A percentile compares a stretch with the other conserved stretches of the same genome.
These are phyloP conservation scores for Latrodectus hesperus DNA, from an alignment of 2,888 invertebrate genomes.

Conservation along the genomic window DNA sequence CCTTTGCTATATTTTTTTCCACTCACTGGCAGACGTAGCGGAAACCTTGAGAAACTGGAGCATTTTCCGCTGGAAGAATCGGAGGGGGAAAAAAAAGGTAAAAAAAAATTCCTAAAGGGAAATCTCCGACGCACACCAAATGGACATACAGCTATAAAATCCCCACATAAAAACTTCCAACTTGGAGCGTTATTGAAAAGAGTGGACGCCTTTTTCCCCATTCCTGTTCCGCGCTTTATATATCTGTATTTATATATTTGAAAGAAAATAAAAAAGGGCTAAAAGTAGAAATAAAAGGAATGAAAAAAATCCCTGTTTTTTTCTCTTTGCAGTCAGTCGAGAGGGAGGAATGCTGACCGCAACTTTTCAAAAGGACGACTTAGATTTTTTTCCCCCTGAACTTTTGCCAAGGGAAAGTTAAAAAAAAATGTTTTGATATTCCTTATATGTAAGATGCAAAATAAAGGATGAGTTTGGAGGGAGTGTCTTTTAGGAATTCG, in stretches of 20 bases:
- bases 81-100: no score
- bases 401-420: no score
- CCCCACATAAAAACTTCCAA: conserved; percentile 42
- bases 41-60: neutral
- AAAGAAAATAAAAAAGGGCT: neutral
- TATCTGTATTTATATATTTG: conserved; percentile 28
- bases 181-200: conserved; percentile 57
- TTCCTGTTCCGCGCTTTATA: conserved; percentile 40
- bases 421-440: no score
- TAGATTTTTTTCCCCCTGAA: conserved; percentile 8
- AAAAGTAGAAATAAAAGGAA: conserved; percentile 5
- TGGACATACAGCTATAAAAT: conserved; percentile 56
- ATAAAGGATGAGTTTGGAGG: no score
- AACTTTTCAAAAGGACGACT: conserved; percentile 23
- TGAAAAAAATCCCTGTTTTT: conserved; percentile 4
- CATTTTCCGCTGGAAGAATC: neutral
- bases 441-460: no score
- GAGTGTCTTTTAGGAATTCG: no score
- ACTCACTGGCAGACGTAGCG: neutral
- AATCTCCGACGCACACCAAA: conserved; percentile 39
- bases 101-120: neutral
- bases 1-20: neutral
- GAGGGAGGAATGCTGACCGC: conserved; percentile 51
- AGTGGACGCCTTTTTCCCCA: conserved; percentile 36
- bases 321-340: neutral